These are phyloP conservation scores for Paramisgurnus dabryanus DNA, from an alignment of 2,113 vertebrate genomes.

Conservation along the genomic window DNA sequence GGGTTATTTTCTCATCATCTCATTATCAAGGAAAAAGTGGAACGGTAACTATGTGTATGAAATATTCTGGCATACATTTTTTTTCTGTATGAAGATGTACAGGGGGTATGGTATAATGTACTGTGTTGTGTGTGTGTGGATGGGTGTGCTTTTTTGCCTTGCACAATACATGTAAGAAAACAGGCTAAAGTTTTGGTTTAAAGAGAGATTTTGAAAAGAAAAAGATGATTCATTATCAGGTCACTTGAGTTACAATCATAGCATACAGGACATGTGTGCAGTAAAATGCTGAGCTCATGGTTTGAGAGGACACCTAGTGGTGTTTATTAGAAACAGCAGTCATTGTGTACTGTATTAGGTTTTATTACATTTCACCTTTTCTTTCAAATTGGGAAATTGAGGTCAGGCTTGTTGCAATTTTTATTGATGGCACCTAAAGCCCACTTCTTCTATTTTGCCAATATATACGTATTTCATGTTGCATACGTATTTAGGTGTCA, in stretches of 20 bases:
- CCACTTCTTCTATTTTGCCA: neutral
- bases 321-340: slow-evolving; percentile 1
- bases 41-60: slow-evolving; percentile 39
- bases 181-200: slow-evolving; percentile 7
- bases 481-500: neutral
- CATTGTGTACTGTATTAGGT: neutral
- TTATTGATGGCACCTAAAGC: neutral
- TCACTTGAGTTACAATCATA: slow-evolving; percentile 13
- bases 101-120: slow-evolving; percentile 28
- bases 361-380: neutral
- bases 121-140: slow-evolving; percentile 32
- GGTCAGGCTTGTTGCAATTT: neutral
- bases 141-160: slow-evolving; percentile 13
- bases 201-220: neutral
- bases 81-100: slow-evolving; percentile 44
- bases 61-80: slow-evolving; percentile 33
- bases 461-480: neutral
- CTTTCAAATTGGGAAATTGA: neutral
- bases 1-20: slow-evolving; percentile 42
- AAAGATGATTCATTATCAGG: neutral
- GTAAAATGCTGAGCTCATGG: slow-evolving; percentile 7
- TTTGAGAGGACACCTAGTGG: slow-evolving; percentile 46
- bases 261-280: neutral
- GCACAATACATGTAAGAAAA: neutral
- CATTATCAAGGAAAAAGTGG: slow-evolving; percentile 45